Evolutionary conservation across 2,797 vertebrate species (phyloP).

Genomic region (Liasis olivaceus): DNA sequence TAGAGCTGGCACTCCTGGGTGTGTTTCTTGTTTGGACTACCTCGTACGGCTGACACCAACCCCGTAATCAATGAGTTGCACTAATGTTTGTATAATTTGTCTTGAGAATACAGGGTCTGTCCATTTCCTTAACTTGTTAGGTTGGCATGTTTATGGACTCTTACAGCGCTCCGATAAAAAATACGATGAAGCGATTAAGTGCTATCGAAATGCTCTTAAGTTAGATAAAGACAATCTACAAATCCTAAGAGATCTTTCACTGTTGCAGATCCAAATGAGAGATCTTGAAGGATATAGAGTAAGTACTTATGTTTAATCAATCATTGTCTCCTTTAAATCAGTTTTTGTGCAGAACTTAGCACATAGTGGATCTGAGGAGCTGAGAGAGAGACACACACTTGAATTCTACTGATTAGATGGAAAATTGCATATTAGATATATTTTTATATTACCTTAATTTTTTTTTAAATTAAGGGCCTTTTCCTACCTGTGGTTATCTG

Average conservation of each 20-base stretch:
- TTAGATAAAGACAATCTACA: slow-evolving; percentile 82
- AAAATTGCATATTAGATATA: background rate
- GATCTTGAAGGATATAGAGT: slow-evolving; percentile 81
- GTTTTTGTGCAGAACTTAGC: background rate
- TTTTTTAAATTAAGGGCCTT: background rate
- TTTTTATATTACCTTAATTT: background rate
- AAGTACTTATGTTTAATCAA: slow-evolving; percentile 59
- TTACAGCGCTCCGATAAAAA: slow-evolving; percentile 81
- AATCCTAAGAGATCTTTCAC: slow-evolving; percentile 78
- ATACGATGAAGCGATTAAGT: slow-evolving; percentile 82
- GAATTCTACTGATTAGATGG: background rate
- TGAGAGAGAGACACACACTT: background rate
- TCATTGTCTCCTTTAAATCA: background rate
- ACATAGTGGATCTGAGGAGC: accelerated
- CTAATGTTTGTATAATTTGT: background rate
- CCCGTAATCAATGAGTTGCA: background rate
- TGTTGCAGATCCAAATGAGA: slow-evolving; percentile 82
- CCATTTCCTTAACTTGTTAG: slow-evolving; percentile 72
- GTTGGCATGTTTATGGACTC: slow-evolving; percentile 81
- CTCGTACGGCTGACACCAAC: background rate
- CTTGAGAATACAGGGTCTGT: slow-evolving; percentile 8
- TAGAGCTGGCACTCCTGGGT: background rate
- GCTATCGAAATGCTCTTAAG: slow-evolving; percentile 80
- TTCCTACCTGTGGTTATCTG: background rate
- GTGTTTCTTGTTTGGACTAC: background rate